These are phyloP conservation scores for Amphiprion clarkii DNA, from an alignment of 2,797 vertebrate genomes.

Conservation along the genomic window DNA sequence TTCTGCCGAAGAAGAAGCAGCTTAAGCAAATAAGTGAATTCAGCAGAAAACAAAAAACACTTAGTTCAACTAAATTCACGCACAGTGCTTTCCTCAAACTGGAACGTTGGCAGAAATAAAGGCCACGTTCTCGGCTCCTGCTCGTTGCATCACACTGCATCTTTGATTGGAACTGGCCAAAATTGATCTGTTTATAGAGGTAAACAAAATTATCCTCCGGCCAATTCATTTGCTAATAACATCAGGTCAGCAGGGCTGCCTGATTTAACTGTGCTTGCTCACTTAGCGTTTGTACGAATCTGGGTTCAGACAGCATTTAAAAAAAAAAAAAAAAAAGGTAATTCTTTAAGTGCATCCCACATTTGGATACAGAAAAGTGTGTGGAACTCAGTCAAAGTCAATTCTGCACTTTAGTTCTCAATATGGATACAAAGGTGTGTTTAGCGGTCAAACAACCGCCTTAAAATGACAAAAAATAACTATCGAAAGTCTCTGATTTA, in stretches of 20 bases:
- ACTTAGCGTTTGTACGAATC: constrained; percentile 19
- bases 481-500: constrained; percentile 39
- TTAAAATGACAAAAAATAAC: constrained; percentile 22
- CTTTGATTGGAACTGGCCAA: constrained; percentile 73
- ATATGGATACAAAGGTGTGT: constrained; percentile 28
- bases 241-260: constrained; percentile 32
- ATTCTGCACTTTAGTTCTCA: constrained; percentile 5
- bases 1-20: constrained; percentile 27
- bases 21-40: constrained; percentile 7
- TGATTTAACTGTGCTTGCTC: constrained; percentile 26
- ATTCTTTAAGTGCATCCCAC: constrained; percentile 23
- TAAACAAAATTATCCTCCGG: constrained; percentile 72
- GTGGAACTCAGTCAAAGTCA: not conserved
- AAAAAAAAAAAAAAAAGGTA: constrained; percentile 1
- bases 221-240: constrained; percentile 74
- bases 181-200: constrained; percentile 75
- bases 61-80: constrained; percentile 49
- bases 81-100: constrained; percentile 36
- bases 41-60: constrained; percentile 17
- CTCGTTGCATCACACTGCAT: constrained; percentile 45
- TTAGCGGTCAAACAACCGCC: constrained; percentile 2
- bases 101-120: constrained; percentile 54
- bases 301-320: constrained; percentile 10
- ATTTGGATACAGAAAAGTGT: not conserved
- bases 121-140: constrained; percentile 50